phyloP scores from a whole-genome alignment of 2,797 vertebrate genomes.

The Avahi laniger region DNA sequence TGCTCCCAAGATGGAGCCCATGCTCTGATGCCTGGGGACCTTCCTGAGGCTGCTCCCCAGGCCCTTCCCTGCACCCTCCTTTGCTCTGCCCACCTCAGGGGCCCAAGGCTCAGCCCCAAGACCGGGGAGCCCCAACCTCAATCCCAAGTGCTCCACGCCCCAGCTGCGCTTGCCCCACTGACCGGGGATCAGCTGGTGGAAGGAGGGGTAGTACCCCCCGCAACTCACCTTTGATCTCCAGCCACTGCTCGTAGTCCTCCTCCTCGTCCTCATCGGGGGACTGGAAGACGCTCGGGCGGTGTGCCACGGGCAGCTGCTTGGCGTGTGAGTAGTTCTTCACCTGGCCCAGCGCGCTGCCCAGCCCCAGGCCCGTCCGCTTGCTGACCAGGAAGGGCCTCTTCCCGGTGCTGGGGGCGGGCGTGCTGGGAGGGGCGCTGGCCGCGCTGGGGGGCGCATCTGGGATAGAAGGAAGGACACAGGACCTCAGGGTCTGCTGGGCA shows the following conservation, averaged over 20 bases:
- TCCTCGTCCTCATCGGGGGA: conserved; percentile 93
- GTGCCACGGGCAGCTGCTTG: conserved; percentile 89
- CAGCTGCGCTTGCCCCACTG: fast-evolving
- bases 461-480: not conserved
- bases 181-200: not conserved
- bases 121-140: not conserved
- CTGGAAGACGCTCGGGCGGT: conserved; percentile 93
- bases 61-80: not conserved
- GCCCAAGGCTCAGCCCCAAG: not conserved
- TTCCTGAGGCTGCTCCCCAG: not conserved
- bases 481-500: not conserved
- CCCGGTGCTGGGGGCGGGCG: conserved; percentile 57
- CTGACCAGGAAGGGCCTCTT: conserved; percentile 90
- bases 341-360: conserved; percentile 91
- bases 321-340: conserved; percentile 92
- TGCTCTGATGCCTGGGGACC: not conserved
- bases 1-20: not conserved
- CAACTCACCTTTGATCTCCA: conserved; percentile 97
- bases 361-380: conserved; percentile 90
- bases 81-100: not conserved
- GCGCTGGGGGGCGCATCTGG: conserved; percentile 70
- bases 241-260: conserved; percentile 90
- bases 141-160: not conserved
- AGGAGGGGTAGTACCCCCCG: not conserved
- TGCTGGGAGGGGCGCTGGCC: not conserved